These are phyloP conservation scores for Drosophila kepulauana DNA, from an alignment of 1,140 invertebrate species.

Conservation along the genomic window DNA sequence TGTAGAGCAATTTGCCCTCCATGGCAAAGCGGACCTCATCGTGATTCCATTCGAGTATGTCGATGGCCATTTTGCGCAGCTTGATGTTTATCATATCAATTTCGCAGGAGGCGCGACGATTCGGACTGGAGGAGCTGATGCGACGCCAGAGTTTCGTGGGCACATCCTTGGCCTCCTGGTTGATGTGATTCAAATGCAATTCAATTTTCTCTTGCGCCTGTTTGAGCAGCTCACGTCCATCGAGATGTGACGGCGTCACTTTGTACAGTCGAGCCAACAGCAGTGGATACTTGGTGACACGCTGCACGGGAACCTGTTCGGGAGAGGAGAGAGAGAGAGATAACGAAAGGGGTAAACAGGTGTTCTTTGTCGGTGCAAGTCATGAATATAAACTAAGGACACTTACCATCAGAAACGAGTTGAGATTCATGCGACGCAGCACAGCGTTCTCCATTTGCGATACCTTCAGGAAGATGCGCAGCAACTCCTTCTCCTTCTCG, in stretches of 20 bases:
- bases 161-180: constrained; percentile 96
- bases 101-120: constrained; percentile 90
- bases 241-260: constrained; percentile 93
- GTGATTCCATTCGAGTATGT: constrained; percentile 96
- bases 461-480: constrained; percentile 96
- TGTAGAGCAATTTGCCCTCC: constrained; percentile 94
- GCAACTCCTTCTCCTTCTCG: constrained; percentile 97
- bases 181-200: constrained; percentile 97
- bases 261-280: constrained; percentile 95
- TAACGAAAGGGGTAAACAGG: not conserved
- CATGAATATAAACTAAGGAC: constrained; percentile 30
- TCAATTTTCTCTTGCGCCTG: constrained; percentile 97
- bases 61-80: constrained; percentile 95
- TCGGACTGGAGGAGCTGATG: constrained; percentile 92
- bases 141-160: constrained; percentile 95
- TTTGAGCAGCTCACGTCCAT: constrained; percentile 91
- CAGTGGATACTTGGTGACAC: constrained; percentile 97
- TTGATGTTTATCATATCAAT: constrained; percentile 95
- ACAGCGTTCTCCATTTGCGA: constrained; percentile 98
- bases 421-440: constrained; percentile 96
- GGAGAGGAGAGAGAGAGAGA: too few relatives aligned
- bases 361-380: not conserved
- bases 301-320: constrained; percentile 92
- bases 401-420: constrained; percentile 97
- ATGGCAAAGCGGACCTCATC: constrained; percentile 94